A percentile compares a stretch with the other conserved stretches of the same genome.
phyloP scores from a whole-genome alignment of 2,797 vertebrate species.

The Aplochiton taeniatus region DNA sequence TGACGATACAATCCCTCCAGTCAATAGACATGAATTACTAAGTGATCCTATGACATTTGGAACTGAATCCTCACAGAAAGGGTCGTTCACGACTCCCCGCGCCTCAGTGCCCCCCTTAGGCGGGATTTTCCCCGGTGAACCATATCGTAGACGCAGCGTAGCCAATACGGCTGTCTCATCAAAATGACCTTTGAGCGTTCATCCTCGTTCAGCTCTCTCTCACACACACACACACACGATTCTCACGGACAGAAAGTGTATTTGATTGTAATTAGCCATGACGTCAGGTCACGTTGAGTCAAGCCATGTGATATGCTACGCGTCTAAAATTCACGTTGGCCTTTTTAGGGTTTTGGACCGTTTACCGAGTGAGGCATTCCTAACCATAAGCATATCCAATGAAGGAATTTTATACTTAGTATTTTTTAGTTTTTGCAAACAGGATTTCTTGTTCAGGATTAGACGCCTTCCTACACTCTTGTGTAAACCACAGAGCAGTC shows the following conservation, averaged over 20 bases:
- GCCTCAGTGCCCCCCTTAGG: not conserved
- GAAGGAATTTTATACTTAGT: too few species aligned
- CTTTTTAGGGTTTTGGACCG: too few species aligned
- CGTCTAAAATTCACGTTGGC: not conserved
- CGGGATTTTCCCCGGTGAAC: not conserved
- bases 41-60: not conserved
- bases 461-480: too few species aligned
- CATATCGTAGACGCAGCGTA: too few species aligned
- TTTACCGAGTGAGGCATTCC: too few species aligned
- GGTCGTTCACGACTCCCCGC: not conserved
- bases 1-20: not conserved
- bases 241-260: not conserved
- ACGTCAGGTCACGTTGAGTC: not conserved
- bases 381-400: too few species aligned
- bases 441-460: too few species aligned
- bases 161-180: not conserved
- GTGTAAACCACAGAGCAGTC: too few species aligned
- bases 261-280: not conserved
- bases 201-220: not conserved
- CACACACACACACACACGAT: not conserved
- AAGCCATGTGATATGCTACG: not conserved
- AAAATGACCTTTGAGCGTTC: not conserved
- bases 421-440: too few species aligned
- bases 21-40: conserved; percentile 9
- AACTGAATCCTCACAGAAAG: not conserved